These are phyloP conservation scores for Phyllopteryx taeniolatus DNA, from an alignment of 2,113 vertebrate genomes.

Conservation along the genomic window DNA sequence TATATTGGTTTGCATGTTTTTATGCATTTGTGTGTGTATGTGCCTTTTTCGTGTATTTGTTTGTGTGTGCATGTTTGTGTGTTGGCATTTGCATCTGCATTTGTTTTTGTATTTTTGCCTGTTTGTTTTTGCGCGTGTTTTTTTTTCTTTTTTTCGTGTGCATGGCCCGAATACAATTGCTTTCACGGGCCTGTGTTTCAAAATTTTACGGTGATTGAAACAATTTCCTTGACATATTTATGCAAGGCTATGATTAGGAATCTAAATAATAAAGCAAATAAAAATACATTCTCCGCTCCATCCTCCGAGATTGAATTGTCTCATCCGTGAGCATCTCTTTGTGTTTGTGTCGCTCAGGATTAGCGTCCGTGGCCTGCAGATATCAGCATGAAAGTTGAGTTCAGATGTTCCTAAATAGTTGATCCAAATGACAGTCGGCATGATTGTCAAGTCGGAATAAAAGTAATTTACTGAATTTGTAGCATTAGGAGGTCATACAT, in stretches of 20 bases:
- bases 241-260: background rate
- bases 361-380: background rate
- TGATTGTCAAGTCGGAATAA: no score
- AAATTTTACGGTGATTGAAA: slow-evolving; percentile 11
- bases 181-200: slow-evolving; percentile 14
- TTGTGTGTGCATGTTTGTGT: background rate
- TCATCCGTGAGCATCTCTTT: background rate
- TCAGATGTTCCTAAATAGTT: no score
- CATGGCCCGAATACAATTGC: slow-evolving; percentile 28
- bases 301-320: background rate
- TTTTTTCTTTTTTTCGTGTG: background rate
- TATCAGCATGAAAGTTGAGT: background rate
- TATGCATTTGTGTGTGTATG: background rate
- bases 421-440: no score
- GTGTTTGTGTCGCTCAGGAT: background rate
- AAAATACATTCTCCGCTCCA: background rate
- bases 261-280: background rate
- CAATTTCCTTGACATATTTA: slow-evolving; percentile 9
- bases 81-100: no score
- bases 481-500: no score
- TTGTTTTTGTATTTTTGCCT: slow-evolving; percentile 11
- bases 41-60: background rate
- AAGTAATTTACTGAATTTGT: no score
- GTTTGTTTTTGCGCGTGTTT: background rate
- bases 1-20: slow-evolving; percentile 5